Percentiles rank a stretch among this genome's conserved stretches.
phyloP scores from a whole-genome alignment of 2,797 vertebrate genomes.

The Sebastes hubbsi region DNA sequence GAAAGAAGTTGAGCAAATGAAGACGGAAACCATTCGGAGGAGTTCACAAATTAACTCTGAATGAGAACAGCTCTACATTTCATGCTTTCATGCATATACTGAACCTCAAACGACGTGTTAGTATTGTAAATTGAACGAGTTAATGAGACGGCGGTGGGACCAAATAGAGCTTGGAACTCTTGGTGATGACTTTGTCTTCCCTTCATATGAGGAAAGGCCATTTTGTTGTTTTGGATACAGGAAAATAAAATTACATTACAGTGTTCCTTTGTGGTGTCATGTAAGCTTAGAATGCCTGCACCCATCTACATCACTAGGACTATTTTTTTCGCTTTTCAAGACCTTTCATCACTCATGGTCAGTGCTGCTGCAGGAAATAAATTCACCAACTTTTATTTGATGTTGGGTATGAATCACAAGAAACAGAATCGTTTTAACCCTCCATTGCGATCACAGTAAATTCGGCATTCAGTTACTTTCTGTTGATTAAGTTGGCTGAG shows the following conservation, averaged over 20 bases:
- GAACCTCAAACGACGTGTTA: conserved; percentile 30
- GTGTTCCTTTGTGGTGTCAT: neutral
- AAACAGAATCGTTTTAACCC: neutral
- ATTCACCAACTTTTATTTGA: neutral
- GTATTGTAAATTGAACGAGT: conserved; percentile 55
- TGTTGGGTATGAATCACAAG: neutral
- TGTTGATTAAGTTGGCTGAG: neutral
- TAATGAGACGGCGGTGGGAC: conserved; percentile 48
- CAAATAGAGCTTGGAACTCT: conserved; percentile 15
- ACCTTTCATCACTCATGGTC: neutral
- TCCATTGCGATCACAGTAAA: neutral
- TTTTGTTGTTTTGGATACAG: neutral
- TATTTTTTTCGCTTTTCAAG: neutral
- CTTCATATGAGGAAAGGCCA: neutral
- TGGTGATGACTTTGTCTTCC: conserved; percentile 10
- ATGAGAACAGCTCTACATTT: conserved; percentile 45
- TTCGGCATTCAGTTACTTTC: neutral
- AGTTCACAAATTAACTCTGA: conserved; percentile 38
- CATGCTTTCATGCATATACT: conserved; percentile 31
- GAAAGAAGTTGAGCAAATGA: conserved; percentile 15
- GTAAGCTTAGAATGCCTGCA: neutral
- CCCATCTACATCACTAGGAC: neutral
- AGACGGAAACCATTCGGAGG: conserved; percentile 16
- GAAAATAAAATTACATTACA: neutral
- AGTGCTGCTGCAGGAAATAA: neutral